phyloP scores from a whole-genome alignment of 2,888 invertebrate genomes.

The Drosophila koepferae region DNA sequence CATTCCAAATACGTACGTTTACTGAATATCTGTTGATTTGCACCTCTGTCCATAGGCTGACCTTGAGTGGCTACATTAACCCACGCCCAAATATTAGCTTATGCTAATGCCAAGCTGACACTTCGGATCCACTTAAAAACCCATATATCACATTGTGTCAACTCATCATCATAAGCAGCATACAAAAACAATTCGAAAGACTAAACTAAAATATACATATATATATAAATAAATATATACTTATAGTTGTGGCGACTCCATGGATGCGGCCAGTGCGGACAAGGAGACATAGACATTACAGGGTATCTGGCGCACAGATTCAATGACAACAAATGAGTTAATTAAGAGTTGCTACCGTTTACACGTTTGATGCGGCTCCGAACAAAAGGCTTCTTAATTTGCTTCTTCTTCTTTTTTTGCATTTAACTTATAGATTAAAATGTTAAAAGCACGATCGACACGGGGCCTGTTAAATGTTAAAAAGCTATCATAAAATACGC shows the following conservation, averaged over 20 bases:
- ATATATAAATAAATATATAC: not conserved
- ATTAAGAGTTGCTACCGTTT: conserved; percentile 69
- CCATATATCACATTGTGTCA: conserved; percentile 59
- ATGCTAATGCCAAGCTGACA: conserved; percentile 32
- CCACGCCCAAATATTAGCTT: conserved; percentile 16
- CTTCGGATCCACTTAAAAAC: conserved; percentile 33
- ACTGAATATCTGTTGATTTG: conserved; percentile 7
- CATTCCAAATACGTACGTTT: not conserved
- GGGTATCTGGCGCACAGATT: conserved; percentile 12
- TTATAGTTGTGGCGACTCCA: conserved; percentile 82
- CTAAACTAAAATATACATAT: not conserved
- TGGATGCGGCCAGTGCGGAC: conserved; percentile 75
- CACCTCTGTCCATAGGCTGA: conserved; percentile 5
- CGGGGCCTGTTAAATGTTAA: conserved; percentile 38
- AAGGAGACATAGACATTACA: conserved; percentile 60
- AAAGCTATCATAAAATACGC: conserved; percentile 68
- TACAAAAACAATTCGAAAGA: not conserved
- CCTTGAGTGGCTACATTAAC: conserved; percentile 31
- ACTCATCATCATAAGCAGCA: conserved; percentile 33
- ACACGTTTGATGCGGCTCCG: conserved; percentile 45
- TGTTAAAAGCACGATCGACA: conserved; percentile 53
- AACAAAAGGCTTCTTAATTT: conserved; percentile 67
- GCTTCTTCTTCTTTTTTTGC: conserved; percentile 43
- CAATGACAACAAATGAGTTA: conserved; percentile 48
- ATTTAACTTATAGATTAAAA: conserved; percentile 67